phyloP scores from a whole-genome alignment of 2,797 vertebrate species.

The Aeoliscus strigatus region DNA sequence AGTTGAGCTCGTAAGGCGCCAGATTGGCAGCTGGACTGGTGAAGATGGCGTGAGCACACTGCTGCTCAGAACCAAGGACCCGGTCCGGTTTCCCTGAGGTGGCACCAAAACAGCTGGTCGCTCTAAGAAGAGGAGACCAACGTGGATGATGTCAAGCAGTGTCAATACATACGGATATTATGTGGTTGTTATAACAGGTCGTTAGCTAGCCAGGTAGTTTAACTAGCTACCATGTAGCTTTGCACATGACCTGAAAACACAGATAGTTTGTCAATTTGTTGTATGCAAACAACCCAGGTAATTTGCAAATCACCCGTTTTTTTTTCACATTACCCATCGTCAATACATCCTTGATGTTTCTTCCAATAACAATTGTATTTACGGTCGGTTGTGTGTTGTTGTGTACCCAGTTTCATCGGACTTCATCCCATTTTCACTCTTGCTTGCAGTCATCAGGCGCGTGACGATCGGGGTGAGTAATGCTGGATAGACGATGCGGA shows the following conservation, averaged over 20 bases:
- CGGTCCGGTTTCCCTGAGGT: slow-evolving; percentile 73
- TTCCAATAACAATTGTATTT: too few species aligned
- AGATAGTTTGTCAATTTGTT: too few species aligned
- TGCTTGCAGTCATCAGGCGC: slow-evolving; percentile 55
- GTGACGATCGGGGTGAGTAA: slow-evolving; percentile 80
- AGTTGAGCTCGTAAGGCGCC: slow-evolving; percentile 87
- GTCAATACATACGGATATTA: too few species aligned
- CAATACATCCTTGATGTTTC: too few species aligned
- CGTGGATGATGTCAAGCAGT: slow-evolving; percentile 8
- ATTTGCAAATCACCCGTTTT: too few species aligned
- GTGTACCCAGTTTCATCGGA: slow-evolving; percentile 80
- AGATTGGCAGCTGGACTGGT: slow-evolving; percentile 80
- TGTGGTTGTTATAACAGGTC: too few species aligned
- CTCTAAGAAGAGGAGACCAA: slow-evolving; percentile 57
- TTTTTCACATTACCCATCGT: too few species aligned
- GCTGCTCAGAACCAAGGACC: slow-evolving; percentile 58
- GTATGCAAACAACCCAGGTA: too few species aligned
- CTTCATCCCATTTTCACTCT: slow-evolving; percentile 81
- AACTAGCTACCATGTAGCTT: too few species aligned
- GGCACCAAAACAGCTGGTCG: slow-evolving; percentile 87
- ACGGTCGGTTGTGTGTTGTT: too few species aligned
- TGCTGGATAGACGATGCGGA: slow-evolving; percentile 82
- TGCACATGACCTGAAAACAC: too few species aligned
- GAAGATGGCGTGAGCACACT: slow-evolving; percentile 78
- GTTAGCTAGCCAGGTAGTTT: too few species aligned